Base-by-base conservation (phyloP, 2,797 vertebrate genomes). In the Toxotes lorentzi region DNA sequence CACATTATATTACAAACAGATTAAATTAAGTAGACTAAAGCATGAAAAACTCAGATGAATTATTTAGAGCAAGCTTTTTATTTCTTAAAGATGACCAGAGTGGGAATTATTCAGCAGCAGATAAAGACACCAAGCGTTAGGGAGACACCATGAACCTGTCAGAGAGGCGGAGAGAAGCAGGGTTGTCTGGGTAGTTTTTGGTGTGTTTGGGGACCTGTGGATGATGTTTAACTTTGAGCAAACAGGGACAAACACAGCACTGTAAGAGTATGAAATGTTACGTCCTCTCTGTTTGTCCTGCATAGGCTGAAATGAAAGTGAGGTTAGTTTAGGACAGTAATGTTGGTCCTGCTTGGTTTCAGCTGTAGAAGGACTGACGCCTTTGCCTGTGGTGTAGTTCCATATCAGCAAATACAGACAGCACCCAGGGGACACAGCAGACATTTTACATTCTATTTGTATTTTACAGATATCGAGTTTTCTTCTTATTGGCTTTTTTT, bases 291-390 rank as follows among this genome's bases (percentile, higher is more conserved):
- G 10, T 24, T 24, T 41, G 48, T 65, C 41, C 32, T 24, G 0
- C 14, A 35, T 27, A 19, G 12, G 4, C 32, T 51, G 40, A 54
- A 70, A 48, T 13, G 2, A 35, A 38, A 30, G 7, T 17, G 19
- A 21, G 34, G 45, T 40, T 32, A 47, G 34, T 81, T 66, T n/a
- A n/a, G 14, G 27, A 74, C 11, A 5, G 23, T 50, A 17, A 27
- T 32, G 5, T 43, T 0, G 5, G 4, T 32, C 40, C 40, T 47
- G 1, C n/a, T 30, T 72, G 21, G 21, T 24, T 71, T 59, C n/a
- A 51, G 21, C 27, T 58, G 24, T 57, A 8, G 19, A 56, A 73
- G 8, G 19, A n/a, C n/a, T 19, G n/a, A 64, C 38, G 48, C 40
- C n/a, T 13, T 5, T 7, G 17, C n/a, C 19, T 23, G 5, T n/a